phyloP scores from a whole-genome alignment of 35 echinoderm and acorn worm species.

The Heliocidaris tuberculata region DNA sequence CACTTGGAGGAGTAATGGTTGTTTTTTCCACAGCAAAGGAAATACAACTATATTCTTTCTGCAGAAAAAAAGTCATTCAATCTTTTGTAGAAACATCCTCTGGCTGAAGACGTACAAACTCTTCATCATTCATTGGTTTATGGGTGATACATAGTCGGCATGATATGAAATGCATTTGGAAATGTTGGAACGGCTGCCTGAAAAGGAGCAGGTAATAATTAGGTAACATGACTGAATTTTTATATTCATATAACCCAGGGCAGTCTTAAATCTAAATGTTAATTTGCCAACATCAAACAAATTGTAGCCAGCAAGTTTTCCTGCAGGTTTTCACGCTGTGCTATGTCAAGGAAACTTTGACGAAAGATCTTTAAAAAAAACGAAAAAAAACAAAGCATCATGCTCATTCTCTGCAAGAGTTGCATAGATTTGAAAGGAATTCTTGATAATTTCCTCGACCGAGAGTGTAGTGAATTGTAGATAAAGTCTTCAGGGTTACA shows the following conservation, averaged over 20 bases:
- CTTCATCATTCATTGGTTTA: background rate
- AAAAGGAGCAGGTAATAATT: background rate
- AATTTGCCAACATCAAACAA: background rate
- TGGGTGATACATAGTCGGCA: background rate
- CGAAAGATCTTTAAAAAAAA: background rate
- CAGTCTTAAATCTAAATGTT: background rate
- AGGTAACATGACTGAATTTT: background rate
- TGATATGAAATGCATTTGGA: background rate
- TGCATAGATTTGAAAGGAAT: background rate
- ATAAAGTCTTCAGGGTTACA: too few relatives aligned
- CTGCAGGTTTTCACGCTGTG: background rate
- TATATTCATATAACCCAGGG: too few relatives aligned
- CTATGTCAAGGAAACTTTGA: background rate
- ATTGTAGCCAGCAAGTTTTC: background rate
- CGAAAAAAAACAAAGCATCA: background rate
- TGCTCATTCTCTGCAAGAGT: background rate
- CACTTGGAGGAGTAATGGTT: background rate
- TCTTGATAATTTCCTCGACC: background rate
- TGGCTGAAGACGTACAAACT: background rate
- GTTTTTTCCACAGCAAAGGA: too few relatives aligned
- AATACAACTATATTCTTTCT: too few relatives aligned
- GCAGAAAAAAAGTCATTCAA: background rate
- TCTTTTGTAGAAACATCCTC: background rate
- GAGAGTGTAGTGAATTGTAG: too few relatives aligned
- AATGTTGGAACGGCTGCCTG: background rate